Evolutionary conservation across 1,140 invertebrate genomes (phyloP).

Genomic region (Orussus abietinus): DNA sequence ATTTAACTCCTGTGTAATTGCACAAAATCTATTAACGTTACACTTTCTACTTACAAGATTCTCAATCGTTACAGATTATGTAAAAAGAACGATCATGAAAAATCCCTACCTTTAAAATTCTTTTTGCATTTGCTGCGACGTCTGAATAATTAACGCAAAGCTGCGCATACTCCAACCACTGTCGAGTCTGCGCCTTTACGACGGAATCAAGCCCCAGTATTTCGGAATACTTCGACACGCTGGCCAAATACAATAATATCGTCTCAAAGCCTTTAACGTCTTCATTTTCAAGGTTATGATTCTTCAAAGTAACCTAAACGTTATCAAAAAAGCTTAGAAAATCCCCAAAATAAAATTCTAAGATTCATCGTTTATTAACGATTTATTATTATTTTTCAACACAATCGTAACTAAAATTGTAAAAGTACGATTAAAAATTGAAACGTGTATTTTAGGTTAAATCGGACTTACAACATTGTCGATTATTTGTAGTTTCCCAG

Average conservation of each 20-base stretch:
- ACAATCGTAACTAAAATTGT: background rate
- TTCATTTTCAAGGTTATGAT: too few relatives aligned
- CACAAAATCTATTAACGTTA: slow-evolving; percentile 9
- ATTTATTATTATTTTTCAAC: background rate
- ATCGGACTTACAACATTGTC: slow-evolving; percentile 39
- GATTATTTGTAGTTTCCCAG: slow-evolving; percentile 31
- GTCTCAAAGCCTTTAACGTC: slow-evolving; percentile 51
- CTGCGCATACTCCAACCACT: slow-evolving; percentile 56
- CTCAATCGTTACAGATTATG: background rate
- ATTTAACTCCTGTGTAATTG: slow-evolving; percentile 53
- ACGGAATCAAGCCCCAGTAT: slow-evolving; percentile 38
- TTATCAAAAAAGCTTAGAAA: slow-evolving; percentile 17
- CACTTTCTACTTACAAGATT: slow-evolving; percentile 7
- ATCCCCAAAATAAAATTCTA: slow-evolving; percentile 4
- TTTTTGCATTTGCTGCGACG: slow-evolving; percentile 34
- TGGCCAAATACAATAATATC: slow-evolving; percentile 48
- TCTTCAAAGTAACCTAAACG: too few relatives aligned
- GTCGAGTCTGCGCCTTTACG: slow-evolving; percentile 38
- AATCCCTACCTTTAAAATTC: slow-evolving; percentile 38
- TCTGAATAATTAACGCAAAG: slow-evolving; percentile 53
- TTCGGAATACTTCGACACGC: slow-evolving; percentile 40
- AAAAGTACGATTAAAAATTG: slow-evolving; percentile 9
- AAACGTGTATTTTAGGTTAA: slow-evolving; percentile 9
- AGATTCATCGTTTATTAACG: background rate
- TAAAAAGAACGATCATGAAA: slow-evolving; percentile 1